Evolutionary conservation across 2,888 invertebrate genomes (phyloP).

Genomic region (Sussaba pulchella): DNA sequence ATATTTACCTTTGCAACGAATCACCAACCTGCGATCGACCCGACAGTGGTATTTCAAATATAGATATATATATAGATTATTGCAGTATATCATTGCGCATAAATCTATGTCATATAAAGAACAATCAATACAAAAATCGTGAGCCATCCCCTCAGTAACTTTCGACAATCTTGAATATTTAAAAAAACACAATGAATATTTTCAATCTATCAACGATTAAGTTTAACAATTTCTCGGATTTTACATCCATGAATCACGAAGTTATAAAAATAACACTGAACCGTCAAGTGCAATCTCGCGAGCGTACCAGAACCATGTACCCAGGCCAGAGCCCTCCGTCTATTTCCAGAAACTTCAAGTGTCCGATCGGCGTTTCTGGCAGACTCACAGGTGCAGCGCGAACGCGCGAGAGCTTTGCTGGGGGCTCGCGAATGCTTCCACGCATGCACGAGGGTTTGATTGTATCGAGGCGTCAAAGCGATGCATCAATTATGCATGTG

Average conservation of each 20-base stretch:
- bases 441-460: slow-evolving; percentile 16
- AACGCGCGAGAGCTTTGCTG: not conserved
- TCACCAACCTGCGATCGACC: too few relatives aligned
- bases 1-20: too few relatives aligned
- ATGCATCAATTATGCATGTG: slow-evolving; percentile 54
- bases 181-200: not conserved
- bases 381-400: slow-evolving; percentile 1
- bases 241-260: not conserved
- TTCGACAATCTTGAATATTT: not conserved
- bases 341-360: slow-evolving; percentile 13
- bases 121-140: too few relatives aligned
- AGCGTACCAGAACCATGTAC: not conserved
- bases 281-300: slow-evolving; percentile 1
- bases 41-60: too few relatives aligned
- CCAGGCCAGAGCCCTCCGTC: not conserved
- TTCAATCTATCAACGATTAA: not conserved
- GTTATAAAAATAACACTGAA: slow-evolving; percentile 11
- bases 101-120: too few relatives aligned
- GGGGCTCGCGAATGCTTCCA: slow-evolving; percentile 16
- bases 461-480: slow-evolving; percentile 30
- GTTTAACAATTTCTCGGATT: not conserved
- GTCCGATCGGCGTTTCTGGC: not conserved
- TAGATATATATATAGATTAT: too few relatives aligned
- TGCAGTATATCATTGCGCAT: too few relatives aligned
- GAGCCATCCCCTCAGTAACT: too few relatives aligned